Evolutionary conservation across 2,888 invertebrate species (phyloP).

Genomic region (Lumbricus terrestris): DNA sequence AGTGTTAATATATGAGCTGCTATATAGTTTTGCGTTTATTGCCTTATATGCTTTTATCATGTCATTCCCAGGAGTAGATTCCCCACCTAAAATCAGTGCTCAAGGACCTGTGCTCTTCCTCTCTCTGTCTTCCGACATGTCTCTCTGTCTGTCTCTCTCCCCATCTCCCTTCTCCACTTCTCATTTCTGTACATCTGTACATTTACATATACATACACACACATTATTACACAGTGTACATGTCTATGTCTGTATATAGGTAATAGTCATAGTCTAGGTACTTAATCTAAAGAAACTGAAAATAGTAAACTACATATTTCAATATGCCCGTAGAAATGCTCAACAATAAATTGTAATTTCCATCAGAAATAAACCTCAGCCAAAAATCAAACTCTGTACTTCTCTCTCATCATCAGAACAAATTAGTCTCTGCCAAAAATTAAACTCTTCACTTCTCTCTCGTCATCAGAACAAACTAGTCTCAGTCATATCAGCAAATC

Average conservation of each 20-base stretch:
- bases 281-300: background rate
- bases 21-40: background rate
- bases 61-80: background rate
- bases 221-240: background rate
- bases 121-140: background rate
- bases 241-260: background rate
- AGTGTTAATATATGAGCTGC: background rate
- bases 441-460: too few species aligned
- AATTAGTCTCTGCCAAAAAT: background rate
- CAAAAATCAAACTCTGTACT: background rate
- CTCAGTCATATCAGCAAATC: too few species aligned
- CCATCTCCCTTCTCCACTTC: background rate
- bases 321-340: background rate
- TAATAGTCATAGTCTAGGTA: background rate
- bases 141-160: background rate
- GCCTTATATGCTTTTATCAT: background rate
- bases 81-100: background rate
- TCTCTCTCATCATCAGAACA: too few species aligned
- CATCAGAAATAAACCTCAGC: background rate
- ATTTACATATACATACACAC: too few species aligned
- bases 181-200: background rate
- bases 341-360: background rate
- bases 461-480: too few species aligned
- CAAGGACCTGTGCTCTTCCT: background rate
- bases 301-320: background rate